Conservation (phyloP, 2,797 vertebrate species). For the Dallia pectoralis region DNA sequence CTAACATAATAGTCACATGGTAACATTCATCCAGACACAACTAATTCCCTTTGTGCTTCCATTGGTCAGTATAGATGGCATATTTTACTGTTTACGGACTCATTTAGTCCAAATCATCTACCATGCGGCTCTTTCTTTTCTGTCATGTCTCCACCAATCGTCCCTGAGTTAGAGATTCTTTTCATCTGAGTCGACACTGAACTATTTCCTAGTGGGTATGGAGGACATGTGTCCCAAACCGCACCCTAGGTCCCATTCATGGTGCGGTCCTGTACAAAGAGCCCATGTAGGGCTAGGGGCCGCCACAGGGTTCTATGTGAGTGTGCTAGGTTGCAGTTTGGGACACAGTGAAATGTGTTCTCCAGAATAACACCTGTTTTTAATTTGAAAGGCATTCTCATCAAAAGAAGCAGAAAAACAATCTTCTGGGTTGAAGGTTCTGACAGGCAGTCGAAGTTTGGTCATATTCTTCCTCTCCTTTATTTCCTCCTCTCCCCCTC, state of each 20-base stretch:
- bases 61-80: neutral
- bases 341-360: slow-evolving; percentile 78
- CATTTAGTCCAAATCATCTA: neutral
- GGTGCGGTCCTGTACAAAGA: no score
- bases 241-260: neutral
- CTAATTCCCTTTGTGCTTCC: neutral
- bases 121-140: slow-evolving; percentile 44
- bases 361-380: slow-evolving; percentile 91
- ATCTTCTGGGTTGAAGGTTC: slow-evolving; percentile 74
- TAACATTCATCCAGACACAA: no score
- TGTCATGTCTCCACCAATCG: slow-evolving; percentile 51
- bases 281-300: no score
- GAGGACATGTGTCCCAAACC: neutral
- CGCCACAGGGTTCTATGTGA: neutral
- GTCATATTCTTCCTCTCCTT: slow-evolving; percentile 40
- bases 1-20: no score
- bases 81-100: neutral
- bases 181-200: slow-evolving; percentile 87
- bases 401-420: slow-evolving; percentile 91
- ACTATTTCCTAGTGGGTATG: slow-evolving; percentile 77
- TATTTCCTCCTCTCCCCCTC: neutral
- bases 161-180: slow-evolving; percentile 80
- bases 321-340: neutral
- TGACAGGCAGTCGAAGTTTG: slow-evolving; percentile 72
- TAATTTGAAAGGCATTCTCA: slow-evolving; percentile 95